Evolutionary conservation across 2,113 vertebrate genomes (phyloP), one percentile per base, ranked within the genome.

Genomic region (Platycercus adscitus): DNA sequence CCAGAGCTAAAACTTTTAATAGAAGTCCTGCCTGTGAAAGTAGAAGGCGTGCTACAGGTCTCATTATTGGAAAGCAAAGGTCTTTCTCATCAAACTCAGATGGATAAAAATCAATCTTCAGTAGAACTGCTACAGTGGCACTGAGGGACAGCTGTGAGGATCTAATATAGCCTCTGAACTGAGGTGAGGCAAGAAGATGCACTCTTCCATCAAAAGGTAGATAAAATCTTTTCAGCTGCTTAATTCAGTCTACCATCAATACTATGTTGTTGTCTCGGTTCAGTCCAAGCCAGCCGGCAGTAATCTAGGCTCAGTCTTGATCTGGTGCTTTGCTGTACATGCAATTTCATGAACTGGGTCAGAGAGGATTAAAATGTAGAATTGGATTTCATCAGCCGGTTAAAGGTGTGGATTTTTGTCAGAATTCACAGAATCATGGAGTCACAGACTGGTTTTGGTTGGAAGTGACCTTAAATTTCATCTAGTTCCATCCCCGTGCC

Each of bases 191-290:
- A 60, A 75, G 83, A 73, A 60, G 71, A 77, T 63, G 39, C 63
- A 28, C 46, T 86, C 35, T 78, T 95, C 75, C 46, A 83, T 80
- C 68, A 91, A 89, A 89, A 77, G 28, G 26, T 9, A 90, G 85
- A 83, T 86, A 95, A 86, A 89, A 86, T 82, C 68, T 96, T 89
- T 72, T 82, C 76, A 86, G 41, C 35, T 93, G 39, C 60, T 81
- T 90, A 49, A 88, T 93, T 93, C 85, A 90, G 26, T 71, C 50
- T 81, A 20, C 50, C 21, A 10, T 86, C 61, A 37, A 73, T 71
- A 41, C 17, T 33, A 6, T 20, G 26, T 26, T 77, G 81, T 53
- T 93, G 71, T 43, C 58, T 50, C 46, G 20, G 31, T 75, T 94
- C 41, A 33, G 47, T 68, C 49, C 55, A 81, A 86, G 72, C 26